Conservation (phyloP, 2,888 invertebrate species). For the Xestoiulus laeticollis region DNA sequence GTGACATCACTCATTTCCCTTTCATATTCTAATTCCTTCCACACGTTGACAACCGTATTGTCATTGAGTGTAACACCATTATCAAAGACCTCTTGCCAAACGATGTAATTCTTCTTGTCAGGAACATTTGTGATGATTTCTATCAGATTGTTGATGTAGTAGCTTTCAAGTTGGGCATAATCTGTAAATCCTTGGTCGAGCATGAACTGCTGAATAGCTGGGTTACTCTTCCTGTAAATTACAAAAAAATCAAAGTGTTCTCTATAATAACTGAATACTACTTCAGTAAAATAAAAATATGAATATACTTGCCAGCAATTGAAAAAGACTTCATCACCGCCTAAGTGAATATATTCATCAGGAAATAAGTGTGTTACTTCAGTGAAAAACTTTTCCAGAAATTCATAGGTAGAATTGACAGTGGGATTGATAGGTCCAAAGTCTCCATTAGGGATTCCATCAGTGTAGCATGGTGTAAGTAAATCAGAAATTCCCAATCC, state of each 20-base stretch:
- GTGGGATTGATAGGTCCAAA: conserved; percentile 85
- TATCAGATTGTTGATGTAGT: conserved; percentile 73
- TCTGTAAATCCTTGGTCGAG: conserved; percentile 67
- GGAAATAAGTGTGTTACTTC: conserved; percentile 78
- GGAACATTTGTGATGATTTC: conserved; percentile 63
- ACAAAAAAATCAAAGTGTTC: too few relatives aligned
- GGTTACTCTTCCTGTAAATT: conserved; percentile 69
- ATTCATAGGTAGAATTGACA: conserved; percentile 72
- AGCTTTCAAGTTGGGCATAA: conserved; percentile 72
- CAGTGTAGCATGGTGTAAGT: conserved; percentile 76
- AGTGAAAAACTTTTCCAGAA: conserved; percentile 73
- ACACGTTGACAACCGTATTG: conserved; percentile 82
- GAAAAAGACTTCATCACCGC: conserved; percentile 89
- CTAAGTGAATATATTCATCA: conserved; percentile 86
- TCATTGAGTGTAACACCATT: conserved; percentile 71
- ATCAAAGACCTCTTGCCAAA: conserved; percentile 90
- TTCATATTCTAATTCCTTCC: conserved; percentile 68
- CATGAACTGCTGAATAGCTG: conserved; percentile 73
- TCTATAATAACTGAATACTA: too few relatives aligned
- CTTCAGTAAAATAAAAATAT: not conserved
- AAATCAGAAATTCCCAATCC: conserved; percentile 78
- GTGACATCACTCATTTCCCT: not conserved
- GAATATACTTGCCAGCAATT: conserved; percentile 75
- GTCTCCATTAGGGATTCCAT: conserved; percentile 67
- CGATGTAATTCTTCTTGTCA: conserved; percentile 68